Conservation (phyloP, 37 sponge, comb jelly and placozoan species). For the Corticium candelabrum region DNA sequence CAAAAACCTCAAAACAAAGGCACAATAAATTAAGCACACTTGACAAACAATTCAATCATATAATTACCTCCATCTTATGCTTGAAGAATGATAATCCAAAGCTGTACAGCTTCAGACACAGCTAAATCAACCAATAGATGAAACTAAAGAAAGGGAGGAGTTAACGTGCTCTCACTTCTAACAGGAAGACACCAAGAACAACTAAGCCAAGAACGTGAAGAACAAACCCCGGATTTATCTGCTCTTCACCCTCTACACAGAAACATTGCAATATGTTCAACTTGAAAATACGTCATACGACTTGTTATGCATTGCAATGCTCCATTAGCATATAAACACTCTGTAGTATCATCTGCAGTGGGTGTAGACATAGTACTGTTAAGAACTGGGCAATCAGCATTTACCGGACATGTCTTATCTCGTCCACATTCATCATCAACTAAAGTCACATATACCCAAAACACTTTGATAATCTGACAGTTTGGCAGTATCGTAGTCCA, state of each 20-base stretch:
- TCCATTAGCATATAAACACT: no score
- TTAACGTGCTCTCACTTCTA: constrained; percentile 46
- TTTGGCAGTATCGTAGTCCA: neutral
- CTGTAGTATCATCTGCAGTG: no score
- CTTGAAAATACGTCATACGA: no score
- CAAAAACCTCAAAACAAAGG: constrained; percentile 50
- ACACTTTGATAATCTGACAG: neutral
- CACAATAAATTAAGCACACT: constrained; percentile 1
- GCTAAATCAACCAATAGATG: constrained; percentile 11
- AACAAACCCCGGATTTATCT: constrained; percentile 45
- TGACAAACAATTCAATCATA: neutral
- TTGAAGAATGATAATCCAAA: constrained; percentile 73
- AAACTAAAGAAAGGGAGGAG: neutral
- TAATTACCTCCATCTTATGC: constrained; percentile 68
- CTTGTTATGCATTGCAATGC: no score
- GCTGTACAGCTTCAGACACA: constrained; percentile 56
- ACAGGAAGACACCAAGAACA: constrained; percentile 54
- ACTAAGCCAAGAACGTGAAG: constrained; percentile 47
- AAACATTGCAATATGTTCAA: no score
- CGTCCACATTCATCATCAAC: neutral
- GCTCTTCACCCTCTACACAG: neutral
- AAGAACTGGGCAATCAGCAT: no score
- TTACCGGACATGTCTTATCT: neutral
- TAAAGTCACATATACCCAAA: neutral
- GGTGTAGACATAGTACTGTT: no score